Conservation (phyloP, 2,113 vertebrate species). For the Sinocyclocheilus maitianheensis region DNA sequence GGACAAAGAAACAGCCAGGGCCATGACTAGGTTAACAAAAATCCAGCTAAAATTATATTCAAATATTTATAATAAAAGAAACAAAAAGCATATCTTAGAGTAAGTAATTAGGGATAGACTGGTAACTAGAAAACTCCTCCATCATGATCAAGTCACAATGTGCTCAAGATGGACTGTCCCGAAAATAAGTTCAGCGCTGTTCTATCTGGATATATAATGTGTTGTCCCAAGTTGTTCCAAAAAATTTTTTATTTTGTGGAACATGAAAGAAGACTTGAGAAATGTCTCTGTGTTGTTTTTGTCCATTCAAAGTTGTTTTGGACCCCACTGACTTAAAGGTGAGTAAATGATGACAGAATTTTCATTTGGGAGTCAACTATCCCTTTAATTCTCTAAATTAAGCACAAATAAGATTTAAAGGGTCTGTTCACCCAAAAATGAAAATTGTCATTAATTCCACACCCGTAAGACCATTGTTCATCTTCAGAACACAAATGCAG, state of each 20-base stretch:
- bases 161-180: not conserved
- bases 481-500: too few species aligned
- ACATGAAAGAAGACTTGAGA: not conserved
- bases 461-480: too few species aligned
- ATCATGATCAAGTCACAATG: not conserved
- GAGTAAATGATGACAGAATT: not conserved
- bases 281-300: not conserved
- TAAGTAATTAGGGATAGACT: not conserved
- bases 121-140: not conserved
- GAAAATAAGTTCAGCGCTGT: too few species aligned
- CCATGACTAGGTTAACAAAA: not conserved
- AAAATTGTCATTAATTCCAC: too few species aligned
- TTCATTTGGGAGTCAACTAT: too few species aligned
- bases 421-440: too few species aligned
- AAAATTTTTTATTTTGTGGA: too few species aligned
- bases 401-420: too few species aligned
- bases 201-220: too few species aligned
- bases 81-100: not conserved
- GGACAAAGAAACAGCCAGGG: not conserved
- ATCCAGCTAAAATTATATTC: not conserved
- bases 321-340: not conserved
- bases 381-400: too few species aligned
- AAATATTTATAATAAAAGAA: not conserved
- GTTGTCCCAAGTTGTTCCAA: not conserved
- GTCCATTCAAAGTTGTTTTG: not conserved